phyloP scores from a whole-genome alignment of 2,888 invertebrate species.

The Luperina testacea region DNA sequence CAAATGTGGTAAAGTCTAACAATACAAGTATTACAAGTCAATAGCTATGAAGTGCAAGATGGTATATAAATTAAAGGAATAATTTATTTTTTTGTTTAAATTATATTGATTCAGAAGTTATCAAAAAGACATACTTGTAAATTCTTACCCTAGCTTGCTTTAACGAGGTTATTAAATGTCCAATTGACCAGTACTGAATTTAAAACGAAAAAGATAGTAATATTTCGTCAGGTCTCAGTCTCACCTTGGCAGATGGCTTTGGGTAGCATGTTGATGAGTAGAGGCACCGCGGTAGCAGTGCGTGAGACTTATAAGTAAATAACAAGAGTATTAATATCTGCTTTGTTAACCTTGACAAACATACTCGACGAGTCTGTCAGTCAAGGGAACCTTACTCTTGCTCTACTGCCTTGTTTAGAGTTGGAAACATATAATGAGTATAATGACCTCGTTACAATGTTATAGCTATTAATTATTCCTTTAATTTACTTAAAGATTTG shows the following conservation, averaged over 20 bases:
- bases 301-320: constrained; percentile 45
- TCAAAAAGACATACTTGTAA: background rate
- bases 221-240: constrained; percentile 27
- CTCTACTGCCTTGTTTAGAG: constrained; percentile 38
- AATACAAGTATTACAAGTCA: constrained; percentile 63
- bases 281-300: constrained; percentile 26
- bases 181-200: constrained; percentile 24
- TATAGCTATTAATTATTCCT: constrained; percentile 57
- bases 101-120: background rate
- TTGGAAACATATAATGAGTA: constrained; percentile 25
- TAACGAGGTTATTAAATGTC: constrained; percentile 38
- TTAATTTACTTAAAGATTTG: constrained; percentile 48
- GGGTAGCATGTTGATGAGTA: constrained; percentile 50
- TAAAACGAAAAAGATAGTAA: constrained; percentile 15
- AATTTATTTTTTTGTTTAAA: constrained; percentile 1
- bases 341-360: constrained; percentile 40
- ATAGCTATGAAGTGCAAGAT: constrained; percentile 75
- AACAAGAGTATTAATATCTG: constrained; percentile 45
- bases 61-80: constrained; percentile 60
- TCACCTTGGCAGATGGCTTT: constrained; percentile 36
- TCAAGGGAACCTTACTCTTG: constrained; percentile 40
- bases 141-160: constrained; percentile 21
- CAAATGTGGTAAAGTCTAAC: constrained; percentile 41
- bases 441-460: constrained; percentile 22
- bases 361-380: constrained; percentile 36